Evolutionary conservation across 2,888 invertebrate genomes (phyloP), one percentile per base, ranked within the genome.

Genomic region (Hyposoter didymator): DNA sequence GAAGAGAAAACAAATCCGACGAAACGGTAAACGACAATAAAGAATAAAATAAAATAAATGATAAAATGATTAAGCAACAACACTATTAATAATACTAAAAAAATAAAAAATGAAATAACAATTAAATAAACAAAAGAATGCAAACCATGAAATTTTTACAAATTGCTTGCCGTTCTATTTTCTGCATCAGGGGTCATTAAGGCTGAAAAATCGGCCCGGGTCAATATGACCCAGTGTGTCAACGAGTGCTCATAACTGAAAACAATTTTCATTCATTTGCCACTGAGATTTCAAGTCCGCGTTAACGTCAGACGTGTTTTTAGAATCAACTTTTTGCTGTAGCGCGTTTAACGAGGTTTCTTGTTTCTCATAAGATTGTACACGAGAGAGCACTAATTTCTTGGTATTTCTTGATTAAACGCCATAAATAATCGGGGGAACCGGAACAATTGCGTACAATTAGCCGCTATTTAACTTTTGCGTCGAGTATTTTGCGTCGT

Each of bases 381-480:
- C 59, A 14, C 22, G 73, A 2, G 39, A 17, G 55, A 35, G 35
- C 45, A 35, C 14, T 49, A 52, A 22, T 47, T 12, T 49, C 70
- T 70, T 47, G 70, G 52, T 66, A 73, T 76, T 82, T 39, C 62
- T 76, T 70, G 76, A 75, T 70, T 76, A 70, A 70, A 64, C 64
- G 52, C 28, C 66, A 39, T 75, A 75, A 81, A 81, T 69, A 81
- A 59, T 32, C 55, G 45, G 75, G 45, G 19, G 75, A 35, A 47
- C 55, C 12, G 28, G 64, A 75, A 75, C 75, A 82, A 75, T 35
- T 69, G 82, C 69, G 35, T 75, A 55, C 69, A 75, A 82, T 75
- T 69, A 75, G 75, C 49, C 49, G 69, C 74, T 75, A 75, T 82
- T 75, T 70, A 62, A 82, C 75, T 72, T 75, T 81, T 74, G 59